phyloP scores from a whole-genome alignment of 2,888 invertebrate species.

The Trichopria drosophilae region DNA sequence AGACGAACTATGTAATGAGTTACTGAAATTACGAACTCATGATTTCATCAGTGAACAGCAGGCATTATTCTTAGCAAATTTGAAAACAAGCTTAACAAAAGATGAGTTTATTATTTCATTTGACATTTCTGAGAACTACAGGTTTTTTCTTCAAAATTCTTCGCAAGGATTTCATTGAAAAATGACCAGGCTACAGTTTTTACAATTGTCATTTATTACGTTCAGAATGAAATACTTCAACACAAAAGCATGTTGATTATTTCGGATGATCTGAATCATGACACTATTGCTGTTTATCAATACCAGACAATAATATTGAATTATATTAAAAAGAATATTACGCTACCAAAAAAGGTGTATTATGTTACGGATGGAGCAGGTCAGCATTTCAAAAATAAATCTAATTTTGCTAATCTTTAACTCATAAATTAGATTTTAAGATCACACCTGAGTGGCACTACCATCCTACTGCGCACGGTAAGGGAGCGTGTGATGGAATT shows the following conservation, averaged over 20 bases:
- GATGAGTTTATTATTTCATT: neutral
- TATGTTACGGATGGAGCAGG: constrained; percentile 29
- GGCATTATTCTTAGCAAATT: neutral
- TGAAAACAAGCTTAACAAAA: neutral
- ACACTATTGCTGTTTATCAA: neutral
- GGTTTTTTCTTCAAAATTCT: constrained; percentile 2
- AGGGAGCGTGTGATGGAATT: constrained; percentile 23
- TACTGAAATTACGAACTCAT: constrained; percentile 1
- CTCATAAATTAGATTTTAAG: constrained; percentile 25
- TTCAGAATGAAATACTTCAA: neutral
- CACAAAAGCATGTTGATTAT: neutral
- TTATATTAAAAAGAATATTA: constrained; percentile 8
- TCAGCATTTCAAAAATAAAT: constrained; percentile 26
- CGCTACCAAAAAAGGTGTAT: constrained; percentile 15
- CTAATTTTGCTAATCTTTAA: too few relatives aligned
- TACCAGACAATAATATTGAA: constrained; percentile 3
- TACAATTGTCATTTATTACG: neutral
- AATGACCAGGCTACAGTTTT: neutral
- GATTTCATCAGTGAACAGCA: neutral
- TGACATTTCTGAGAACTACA: constrained; percentile 2
- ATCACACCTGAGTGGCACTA: constrained; percentile 24
- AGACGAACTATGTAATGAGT: neutral
- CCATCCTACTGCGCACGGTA: constrained; percentile 26
- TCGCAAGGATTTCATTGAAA: neutral
- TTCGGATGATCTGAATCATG: too few relatives aligned